A percentile compares a stretch with the other conserved stretches of the same genome.
phyloP scores from a whole-genome alignment of 2,797 vertebrate species.

The Anguilla megastoma region DNA sequence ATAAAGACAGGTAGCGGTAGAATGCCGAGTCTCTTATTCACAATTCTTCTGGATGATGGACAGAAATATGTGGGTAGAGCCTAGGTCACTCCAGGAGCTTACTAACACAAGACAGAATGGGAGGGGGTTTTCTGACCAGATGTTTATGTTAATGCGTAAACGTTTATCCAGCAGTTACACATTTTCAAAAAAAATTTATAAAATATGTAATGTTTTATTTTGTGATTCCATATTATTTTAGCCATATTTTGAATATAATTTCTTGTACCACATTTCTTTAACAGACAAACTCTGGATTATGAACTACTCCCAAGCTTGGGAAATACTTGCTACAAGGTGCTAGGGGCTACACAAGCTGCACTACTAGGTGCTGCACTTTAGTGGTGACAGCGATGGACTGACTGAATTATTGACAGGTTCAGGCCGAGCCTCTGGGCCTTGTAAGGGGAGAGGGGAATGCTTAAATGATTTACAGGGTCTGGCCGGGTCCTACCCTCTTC shows the following conservation, averaged over 20 bases:
- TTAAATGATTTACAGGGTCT: not conserved
- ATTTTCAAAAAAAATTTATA: not conserved
- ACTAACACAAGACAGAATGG: not conserved
- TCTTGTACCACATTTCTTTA: not conserved
- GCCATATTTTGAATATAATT: not conserved
- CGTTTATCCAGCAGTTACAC: not conserved
- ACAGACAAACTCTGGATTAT: not conserved
- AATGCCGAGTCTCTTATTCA: not conserved
- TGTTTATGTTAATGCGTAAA: not conserved
- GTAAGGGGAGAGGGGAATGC: not conserved
- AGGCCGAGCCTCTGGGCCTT: not conserved
- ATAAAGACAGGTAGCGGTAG: not conserved
- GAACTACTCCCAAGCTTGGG: no score
- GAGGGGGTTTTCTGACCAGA: not conserved
- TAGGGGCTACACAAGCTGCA: not conserved
- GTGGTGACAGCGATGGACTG: not conserved
- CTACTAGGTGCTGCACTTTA: not conserved
- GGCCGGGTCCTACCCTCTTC: constrained; percentile 72
- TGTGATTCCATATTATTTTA: not conserved
- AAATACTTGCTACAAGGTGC: not conserved
- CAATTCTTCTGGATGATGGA: not conserved
- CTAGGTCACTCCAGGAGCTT: not conserved
- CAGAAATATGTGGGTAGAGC: not conserved
- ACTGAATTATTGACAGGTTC: not conserved
- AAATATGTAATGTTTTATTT: not conserved